phyloP scores from a whole-genome alignment of 2,113 vertebrate genomes.

The Nyctibius bracteatus region DNA sequence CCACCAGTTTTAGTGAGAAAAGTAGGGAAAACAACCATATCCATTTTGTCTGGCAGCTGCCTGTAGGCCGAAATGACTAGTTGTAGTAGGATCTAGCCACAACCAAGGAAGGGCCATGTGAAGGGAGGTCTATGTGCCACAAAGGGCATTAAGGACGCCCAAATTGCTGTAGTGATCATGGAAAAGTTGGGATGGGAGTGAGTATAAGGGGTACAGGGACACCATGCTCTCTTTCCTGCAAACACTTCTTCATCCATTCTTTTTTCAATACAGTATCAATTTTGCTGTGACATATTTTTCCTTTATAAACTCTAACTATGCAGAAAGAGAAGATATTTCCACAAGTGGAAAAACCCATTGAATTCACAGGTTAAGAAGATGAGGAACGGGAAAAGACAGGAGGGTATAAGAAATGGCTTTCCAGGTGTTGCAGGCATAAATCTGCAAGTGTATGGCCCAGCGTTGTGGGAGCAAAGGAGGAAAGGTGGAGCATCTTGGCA shows the following conservation, averaged over 20 bases:
- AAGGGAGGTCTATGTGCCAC: fast-evolving
- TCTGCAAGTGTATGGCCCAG: background rate
- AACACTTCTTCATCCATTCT: background rate
- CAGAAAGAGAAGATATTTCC: background rate
- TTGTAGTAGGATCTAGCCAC: background rate
- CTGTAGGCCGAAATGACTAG: background rate
- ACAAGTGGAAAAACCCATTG: background rate
- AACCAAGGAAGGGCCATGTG: too few species aligned
- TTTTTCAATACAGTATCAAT: background rate
- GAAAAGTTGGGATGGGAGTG: background rate
- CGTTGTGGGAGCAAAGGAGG: background rate
- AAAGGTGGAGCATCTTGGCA: background rate
- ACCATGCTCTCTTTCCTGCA: background rate
- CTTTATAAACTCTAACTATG: background rate
- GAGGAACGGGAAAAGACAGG: background rate
- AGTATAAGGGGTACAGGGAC: background rate
- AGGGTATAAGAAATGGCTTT: background rate
- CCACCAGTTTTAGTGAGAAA: background rate
- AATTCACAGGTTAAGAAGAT: background rate
- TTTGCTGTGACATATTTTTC: background rate
- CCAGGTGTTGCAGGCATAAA: background rate
- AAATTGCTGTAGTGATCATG: background rate
- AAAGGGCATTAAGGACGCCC: background rate
- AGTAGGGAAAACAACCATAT: background rate
- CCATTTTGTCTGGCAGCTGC: background rate